Evolutionary conservation across 2,888 invertebrate genomes (phyloP), one percentile per base, ranked within the genome.

Genomic region (Heliconius sara): DNA sequence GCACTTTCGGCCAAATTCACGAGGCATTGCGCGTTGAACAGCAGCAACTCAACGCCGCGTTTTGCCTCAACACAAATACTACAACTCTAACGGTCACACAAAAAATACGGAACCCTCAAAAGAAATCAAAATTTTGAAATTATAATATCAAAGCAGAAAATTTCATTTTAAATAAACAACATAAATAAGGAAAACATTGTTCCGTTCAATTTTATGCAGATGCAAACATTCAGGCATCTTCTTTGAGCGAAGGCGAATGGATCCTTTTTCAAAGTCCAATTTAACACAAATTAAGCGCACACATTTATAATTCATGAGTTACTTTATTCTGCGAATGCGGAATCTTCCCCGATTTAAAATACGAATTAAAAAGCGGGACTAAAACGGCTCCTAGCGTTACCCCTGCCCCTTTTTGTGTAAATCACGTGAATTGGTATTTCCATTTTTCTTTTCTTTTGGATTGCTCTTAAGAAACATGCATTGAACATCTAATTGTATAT

Each of bases 251-350:
- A 84, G 82, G 81, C 84, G 85, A 87, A 89, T 87, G 86, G 85
- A 89, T 87, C 86, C 77, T 87, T 87, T 89, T 88, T 84, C 60
- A 88, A 88, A 90, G 88, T 91, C 90, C 89, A 91, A 91, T 92
- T 91, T 90, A 87, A 88, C 87, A 88, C 86, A 91, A 91, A 91
- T 91, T 92, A 91, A 90, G 88, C 87, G 85, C 84, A 88, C 86
- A 86, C 86, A 88, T 91, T 89, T 89, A 87, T 89, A 89, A 91
- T 92, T 92, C 90, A 91, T 89, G 89, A 90, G 86, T 78, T 85
- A 86, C 81, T 85, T 85, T 84, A 83, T 83, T 85, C 84, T 84
- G 83, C 83, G 84, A 82, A 85, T 84, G 85, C 84, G 83, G 79
- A 83, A 84, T 85, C 86, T 88, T 87, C 83, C 84, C 86, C 83